Percentiles rank a stretch among this genome's conserved stretches.
phyloP scores from a whole-genome alignment of 2,113 vertebrate species.

The Paratilapia polleni region DNA sequence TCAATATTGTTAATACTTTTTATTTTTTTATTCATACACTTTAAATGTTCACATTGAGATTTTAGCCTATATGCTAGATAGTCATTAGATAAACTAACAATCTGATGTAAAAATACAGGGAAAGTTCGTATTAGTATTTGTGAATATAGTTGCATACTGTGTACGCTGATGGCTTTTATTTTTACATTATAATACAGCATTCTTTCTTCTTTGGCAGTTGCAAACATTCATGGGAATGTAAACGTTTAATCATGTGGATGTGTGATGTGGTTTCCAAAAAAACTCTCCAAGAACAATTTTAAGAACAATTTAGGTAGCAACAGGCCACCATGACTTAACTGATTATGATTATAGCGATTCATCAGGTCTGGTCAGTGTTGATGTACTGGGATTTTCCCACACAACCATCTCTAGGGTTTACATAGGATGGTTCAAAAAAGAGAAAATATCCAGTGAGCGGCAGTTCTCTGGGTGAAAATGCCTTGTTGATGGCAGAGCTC shows the following conservation, averaged over 20 bases:
- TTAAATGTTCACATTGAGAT: too few species aligned
- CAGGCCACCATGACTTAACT: neutral
- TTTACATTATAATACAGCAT: neutral
- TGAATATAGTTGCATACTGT: too few species aligned
- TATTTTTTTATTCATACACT: neutral
- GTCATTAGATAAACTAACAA: neutral
- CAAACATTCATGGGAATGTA: neutral
- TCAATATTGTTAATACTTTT: neutral
- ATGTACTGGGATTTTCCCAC: too few species aligned
- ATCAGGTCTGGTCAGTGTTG: neutral
- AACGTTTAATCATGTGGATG: neutral
- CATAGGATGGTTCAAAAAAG: rapidly evolving
- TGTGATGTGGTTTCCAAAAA: neutral
- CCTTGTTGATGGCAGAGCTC: neutral
- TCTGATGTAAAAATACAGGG: neutral
- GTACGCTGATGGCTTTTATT: too few species aligned
- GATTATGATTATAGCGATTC: neutral
- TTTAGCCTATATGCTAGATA: neutral
- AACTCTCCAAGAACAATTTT: neutral
- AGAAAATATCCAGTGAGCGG: neutral
- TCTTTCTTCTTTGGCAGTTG: neutral
- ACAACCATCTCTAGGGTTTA: neutral
- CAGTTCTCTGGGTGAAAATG: neutral
- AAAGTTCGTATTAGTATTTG: neutral
- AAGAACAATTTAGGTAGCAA: neutral